Conservation (phyloP, 2,888 invertebrate species). For the Chrysina gloriosa region DNA sequence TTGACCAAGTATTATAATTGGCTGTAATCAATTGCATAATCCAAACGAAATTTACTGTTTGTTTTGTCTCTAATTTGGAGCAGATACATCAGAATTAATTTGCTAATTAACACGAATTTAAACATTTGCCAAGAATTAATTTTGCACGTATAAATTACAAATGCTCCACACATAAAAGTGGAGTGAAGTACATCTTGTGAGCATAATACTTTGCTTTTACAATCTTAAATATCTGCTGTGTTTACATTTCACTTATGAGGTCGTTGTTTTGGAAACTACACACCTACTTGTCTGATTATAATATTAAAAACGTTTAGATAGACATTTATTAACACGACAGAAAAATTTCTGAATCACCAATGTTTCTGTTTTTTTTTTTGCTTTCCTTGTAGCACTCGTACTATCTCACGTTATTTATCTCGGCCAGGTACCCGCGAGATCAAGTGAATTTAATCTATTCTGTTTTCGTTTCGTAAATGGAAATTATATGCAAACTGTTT, state of each 20-base stretch:
- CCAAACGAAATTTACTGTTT: no score
- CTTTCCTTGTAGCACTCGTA: neutral
- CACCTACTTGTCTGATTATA: neutral
- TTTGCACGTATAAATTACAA: no score
- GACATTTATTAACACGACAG: conserved; percentile 8
- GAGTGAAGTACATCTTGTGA: neutral
- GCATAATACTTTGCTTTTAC: neutral
- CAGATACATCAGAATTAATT: no score
- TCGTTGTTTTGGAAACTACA: neutral
- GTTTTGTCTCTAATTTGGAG: no score
- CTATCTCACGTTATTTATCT: conserved; percentile 28
- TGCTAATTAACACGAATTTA: no score
- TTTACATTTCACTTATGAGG: neutral
- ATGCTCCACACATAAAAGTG: no score
- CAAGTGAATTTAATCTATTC: conserved; percentile 12
- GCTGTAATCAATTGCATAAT: no score
- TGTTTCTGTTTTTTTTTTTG: conserved; percentile 18
- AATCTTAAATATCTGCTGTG: neutral
- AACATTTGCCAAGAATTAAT: no score
- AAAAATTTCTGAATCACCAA: conserved; percentile 25
- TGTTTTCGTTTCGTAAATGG: conserved; percentile 12
- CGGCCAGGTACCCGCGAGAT: neutral
- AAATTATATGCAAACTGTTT: conserved; percentile 31
- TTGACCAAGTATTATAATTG: no score
- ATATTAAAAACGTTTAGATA: conserved; percentile 21